Evolutionary conservation across 2,888 invertebrate genomes (phyloP), one percentile per base, ranked within the genome.

Genomic region (Apantesis nais): DNA sequence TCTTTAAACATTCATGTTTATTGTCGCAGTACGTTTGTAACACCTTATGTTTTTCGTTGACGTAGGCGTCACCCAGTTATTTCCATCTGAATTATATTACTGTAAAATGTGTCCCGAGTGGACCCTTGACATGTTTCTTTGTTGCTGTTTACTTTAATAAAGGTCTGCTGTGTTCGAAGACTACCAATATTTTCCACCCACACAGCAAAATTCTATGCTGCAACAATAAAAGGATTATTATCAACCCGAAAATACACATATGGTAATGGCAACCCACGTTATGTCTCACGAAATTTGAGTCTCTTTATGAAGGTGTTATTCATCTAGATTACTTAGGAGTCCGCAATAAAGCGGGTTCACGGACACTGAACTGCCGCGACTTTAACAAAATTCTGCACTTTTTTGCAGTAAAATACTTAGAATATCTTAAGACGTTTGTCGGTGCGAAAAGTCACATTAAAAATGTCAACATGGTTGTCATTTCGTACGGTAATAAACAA

Each of bases 1-100:
- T 86, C 85, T 87, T 88, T 81, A 88, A 88, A 91, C 90, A 88
- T 89, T 86, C 87, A 86, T 90, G 93, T 93, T 93, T 92, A 91
- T 92, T 89, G 86, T 85, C 83, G 74, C 76, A 76, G 74, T 81
- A 76, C 75, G 81, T 77, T 79, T 83, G 85, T 83, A 80, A 74
- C 83, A 83, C 83, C 88, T 89, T 90, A 89, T 89, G 89, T 90
- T 90, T 70, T 85, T 85, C 80, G 79, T 87, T 88, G 88, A 89
- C 89, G 94, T 94, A 92, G 94, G 93, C 92, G 94, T 92, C 88
- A 86, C 85, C 87, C 90, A 89, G 88, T 89, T 90, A 87, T 86
- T 88, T 83, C 80, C 84, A 84, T 87, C 88, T 88, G 88, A 85
- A 87, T 88, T 87, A 85, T 83, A 87, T 88, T 87, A 84, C 84